These are phyloP conservation scores for Sarcophaga rosellei DNA, from an alignment of 2,888 invertebrate species.

Conservation along the genomic window DNA sequence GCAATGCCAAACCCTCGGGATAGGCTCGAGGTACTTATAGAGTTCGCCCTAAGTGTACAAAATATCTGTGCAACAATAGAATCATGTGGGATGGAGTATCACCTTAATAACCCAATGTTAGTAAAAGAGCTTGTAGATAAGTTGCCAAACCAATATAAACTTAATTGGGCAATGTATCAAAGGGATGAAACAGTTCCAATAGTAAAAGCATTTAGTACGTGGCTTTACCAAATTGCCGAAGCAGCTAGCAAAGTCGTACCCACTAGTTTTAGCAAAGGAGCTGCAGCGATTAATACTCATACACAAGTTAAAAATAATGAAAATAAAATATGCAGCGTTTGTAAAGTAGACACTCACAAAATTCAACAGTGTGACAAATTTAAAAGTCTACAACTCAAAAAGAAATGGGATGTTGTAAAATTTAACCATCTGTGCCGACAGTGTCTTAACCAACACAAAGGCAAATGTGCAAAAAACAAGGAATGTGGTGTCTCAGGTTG, in stretches of 20 bases:
- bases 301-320: background rate
- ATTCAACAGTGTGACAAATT: background rate
- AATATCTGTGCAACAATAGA: constrained; percentile 32
- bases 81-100: constrained; percentile 9
- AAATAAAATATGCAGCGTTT: background rate
- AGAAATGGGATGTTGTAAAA: constrained; percentile 3
- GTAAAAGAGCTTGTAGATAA: constrained; percentile 13
- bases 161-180: constrained; percentile 39
- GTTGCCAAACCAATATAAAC: constrained; percentile 23
- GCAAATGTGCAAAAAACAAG: constrained; percentile 11
- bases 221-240: background rate
- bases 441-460: constrained; percentile 22
- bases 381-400: background rate
- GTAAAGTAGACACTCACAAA: constrained; percentile 4
- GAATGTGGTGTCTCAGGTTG: constrained; percentile 11
- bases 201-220: constrained; percentile 23
- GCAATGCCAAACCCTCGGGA: constrained; percentile 18
- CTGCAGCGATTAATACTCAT: constrained; percentile 5
- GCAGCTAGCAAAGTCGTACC: constrained; percentile 4
- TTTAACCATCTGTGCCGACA: constrained; percentile 18
- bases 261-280: background rate
- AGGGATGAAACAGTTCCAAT: constrained; percentile 4
- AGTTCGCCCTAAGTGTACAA: constrained; percentile 26
- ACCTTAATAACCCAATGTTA: constrained; percentile 38
- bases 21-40: constrained; percentile 10